Percentiles rank a stretch among this genome's conserved stretches.
phyloP scores from a whole-genome alignment of 2,888 invertebrate genomes.

The Xestia rhomboidea region DNA sequence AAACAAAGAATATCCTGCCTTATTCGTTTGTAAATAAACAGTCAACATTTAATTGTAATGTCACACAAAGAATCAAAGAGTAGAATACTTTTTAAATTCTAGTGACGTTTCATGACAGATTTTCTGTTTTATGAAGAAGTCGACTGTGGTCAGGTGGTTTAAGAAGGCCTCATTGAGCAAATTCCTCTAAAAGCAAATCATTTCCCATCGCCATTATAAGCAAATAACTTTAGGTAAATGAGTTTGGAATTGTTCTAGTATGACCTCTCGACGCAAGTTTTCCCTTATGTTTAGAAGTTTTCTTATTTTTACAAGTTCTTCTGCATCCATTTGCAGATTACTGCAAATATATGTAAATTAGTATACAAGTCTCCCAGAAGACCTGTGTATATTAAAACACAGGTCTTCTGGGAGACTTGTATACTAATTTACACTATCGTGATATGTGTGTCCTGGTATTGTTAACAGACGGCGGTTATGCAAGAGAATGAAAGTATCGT shows the following conservation, averaged over 20 bases:
- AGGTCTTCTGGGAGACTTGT: too few relatives aligned
- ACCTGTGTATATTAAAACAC: too few relatives aligned
- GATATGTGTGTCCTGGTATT: too few relatives aligned
- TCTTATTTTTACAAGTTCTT: too few relatives aligned
- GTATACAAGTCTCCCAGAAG: too few relatives aligned
- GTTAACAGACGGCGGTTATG: too few relatives aligned
- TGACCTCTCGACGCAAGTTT: background rate
- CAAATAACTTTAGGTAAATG: background rate
- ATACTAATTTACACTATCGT: too few relatives aligned
- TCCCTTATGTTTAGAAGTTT: too few relatives aligned
- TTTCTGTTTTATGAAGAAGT: constrained; percentile 3
- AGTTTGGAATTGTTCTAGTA: background rate
- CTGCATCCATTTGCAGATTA: too few relatives aligned
- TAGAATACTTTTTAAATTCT: background rate
- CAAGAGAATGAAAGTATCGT: too few relatives aligned
- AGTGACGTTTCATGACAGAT: constrained; percentile 8
- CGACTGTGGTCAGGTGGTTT: background rate
- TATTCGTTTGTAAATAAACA: background rate
- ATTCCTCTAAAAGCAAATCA: background rate
- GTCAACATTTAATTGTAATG: background rate
- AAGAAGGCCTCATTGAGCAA: background rate
- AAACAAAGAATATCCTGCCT: constrained; percentile 18
- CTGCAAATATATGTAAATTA: too few relatives aligned
- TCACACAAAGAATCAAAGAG: background rate
- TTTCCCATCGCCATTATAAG: background rate